Evolutionary conservation across 2,888 invertebrate genomes (phyloP), one percentile per base, ranked within the genome.

Genomic region (Labia minor): DNA sequence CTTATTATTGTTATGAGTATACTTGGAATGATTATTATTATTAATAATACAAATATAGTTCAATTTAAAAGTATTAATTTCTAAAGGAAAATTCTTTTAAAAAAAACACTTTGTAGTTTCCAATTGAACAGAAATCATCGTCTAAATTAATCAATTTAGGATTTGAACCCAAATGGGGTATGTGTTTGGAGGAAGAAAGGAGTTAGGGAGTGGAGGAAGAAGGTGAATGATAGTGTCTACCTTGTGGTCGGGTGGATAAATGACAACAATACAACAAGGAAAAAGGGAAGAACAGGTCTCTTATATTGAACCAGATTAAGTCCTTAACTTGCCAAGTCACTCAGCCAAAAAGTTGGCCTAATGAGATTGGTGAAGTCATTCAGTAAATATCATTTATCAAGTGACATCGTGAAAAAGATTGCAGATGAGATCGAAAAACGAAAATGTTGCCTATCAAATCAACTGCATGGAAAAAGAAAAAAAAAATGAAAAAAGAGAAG

Each of bases 311-410:
- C 49, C 49, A 49, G 49, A 49, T 49, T 49, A 49, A 49, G 49
- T 49, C 14, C 49, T 49, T 49, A 49, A 49, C 6, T 49, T 49
- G 49, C 49, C 49, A 49, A 49, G 49, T 49, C 49, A 49, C 49
- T 14, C 49, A 49, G 6, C 49, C 49, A 16, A 49, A 49, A 49
- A 16, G 14, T 49, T 11, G 49, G 49, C n/a, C 49, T 49, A 49
- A 49, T 49, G 49, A 49, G 49, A 49, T 49, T 49, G 49, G 49
- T 8, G 16, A 49, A 49, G 3, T 49, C 49, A 49, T 49, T 49
- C 49, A 49, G 49, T 14, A 49, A 49, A 49, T 49, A 49, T 49
- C 49, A 49, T 49, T 49, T 49, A 49, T 49, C 49, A 49, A 49
- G n/a, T 49, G 49, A 49, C 49, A 49, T 49, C 49, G 16, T 49